Evolutionary conservation across 2,797 vertebrate species (phyloP), one percentile per base, ranked within the genome.

Genomic region (Acanthis flammea): DNA sequence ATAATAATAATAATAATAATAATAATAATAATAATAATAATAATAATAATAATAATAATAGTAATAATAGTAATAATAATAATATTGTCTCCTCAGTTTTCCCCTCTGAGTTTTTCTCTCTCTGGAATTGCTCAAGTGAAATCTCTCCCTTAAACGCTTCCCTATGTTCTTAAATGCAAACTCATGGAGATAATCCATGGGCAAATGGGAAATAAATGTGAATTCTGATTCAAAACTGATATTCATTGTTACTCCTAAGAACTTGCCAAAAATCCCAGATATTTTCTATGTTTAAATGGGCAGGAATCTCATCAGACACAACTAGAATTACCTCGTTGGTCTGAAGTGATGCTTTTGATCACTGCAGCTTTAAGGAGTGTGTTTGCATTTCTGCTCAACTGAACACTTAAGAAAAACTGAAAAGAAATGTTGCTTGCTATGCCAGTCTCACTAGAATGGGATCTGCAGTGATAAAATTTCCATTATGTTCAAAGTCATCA

Each of bases 361-460:
- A 23, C 61, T 75, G 68, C 21, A 67, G 18, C 89, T 96, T 87
- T 92, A 86, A 92, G 73, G 13, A 88, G 21, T 24, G 19, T 23
- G 33, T 86, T 86, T 94, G 58, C 31, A 68, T 90, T 92, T 89
- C 84, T 92, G 24, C 65, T 92, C 50, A 51, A 51, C 21, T 39
- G 41, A 66, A 19, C 24, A 47, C 61, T 87, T 79, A 42, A 82
- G 48, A 83, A 95, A 93, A 87, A 18, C 8, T 51, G 15, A 4
- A 66, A 76, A 63, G 74, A 89, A 73, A 39, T 2, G 3, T 35
- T 76, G 12, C 35, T 77, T 94, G 53, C 31, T 47, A 9, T 65
- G 51, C 35, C 50, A 77, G 68, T 83, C 58, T 65, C 65, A 48
- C 61, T 54, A 63, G 60, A 93, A 72, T 19, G 19, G 57, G 65